A percentile compares a stretch with the other conserved stretches of the same genome.
These are phyloP conservation scores for Daubentonia madagascariensis DNA, from an alignment of 2,113 vertebrate genomes.

Conservation along the genomic window DNA sequence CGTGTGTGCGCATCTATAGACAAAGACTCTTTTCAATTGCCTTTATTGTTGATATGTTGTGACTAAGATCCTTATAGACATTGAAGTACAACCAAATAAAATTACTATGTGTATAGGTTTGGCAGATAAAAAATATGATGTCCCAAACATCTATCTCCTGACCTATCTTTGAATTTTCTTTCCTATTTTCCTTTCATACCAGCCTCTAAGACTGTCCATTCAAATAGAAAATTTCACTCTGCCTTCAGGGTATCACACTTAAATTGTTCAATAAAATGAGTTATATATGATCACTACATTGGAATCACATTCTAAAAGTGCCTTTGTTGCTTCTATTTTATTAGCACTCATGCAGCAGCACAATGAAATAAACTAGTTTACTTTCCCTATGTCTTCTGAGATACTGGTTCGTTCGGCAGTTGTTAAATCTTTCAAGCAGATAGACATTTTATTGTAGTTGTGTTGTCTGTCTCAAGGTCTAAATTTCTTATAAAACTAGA, in stretches of 20 bases:
- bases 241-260: neutral
- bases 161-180: neutral
- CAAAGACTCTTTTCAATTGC: neutral
- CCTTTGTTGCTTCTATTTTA: conserved; percentile 27
- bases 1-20: neutral
- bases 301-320: neutral
- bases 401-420: neutral
- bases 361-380: neutral
- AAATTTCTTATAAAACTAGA: neutral
- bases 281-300: neutral
- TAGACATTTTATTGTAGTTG: conserved; percentile 12
- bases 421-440: conserved; percentile 25
- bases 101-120: neutral
- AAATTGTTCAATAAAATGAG: conserved; percentile 28
- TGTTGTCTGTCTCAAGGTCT: neutral
- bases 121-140: neutral
- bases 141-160: neutral
- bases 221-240: conserved; percentile 29
- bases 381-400: neutral
- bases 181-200: neutral
- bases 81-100: neutral
- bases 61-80: neutral
- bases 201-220: neutral
- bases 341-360: neutral
- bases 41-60: neutral